Evolutionary conservation across 2,888 invertebrate species (phyloP), one percentile per base, ranked within the genome.

Genomic region (Drosophila yooni): DNA sequence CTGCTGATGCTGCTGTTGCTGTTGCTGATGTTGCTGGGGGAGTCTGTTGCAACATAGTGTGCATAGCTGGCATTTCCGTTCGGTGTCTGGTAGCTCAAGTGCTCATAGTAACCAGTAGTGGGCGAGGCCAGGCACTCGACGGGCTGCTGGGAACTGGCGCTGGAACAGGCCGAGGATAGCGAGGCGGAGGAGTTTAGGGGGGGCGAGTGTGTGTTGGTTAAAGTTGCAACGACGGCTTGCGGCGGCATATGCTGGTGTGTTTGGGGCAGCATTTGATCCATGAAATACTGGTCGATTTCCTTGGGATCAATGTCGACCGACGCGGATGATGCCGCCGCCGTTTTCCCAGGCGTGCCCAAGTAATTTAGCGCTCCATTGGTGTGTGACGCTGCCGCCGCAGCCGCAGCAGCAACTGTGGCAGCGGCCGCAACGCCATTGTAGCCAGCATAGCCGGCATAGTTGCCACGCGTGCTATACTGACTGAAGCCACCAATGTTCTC

Each of bases 221-320:
- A 27, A 15, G 60, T 33, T n/a, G 60, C 27, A 27, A 46, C 46
- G 4, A 46, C 27, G 25, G 46, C 25, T 46, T 51, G 51, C 38
- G 18, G 36, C 27, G 34, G 58, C 34, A 58, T 54, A 71, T 70
- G 66, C 64, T 88, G 82, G 57, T 84, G 83, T 83, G 89, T 76
- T 79, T 92, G 83, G 75, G 92, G 86, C 82, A 93, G 76, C 85
- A 92, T 88, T 86, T 92, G 89, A 79, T 91, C 91, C 91, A 93
- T 92, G 70, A 93, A 91, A 89, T 93, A 93, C 91, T 93, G 93
- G 90, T 93, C 93, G 80, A 93, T 92, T 91, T 93, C 93, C 86
- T 93, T 93, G 40, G 92, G 91, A 90, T 92, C 92, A 79, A 91
- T 91, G 84, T 92, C 92, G 71, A 74, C 76, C 18, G 76, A 81